Evolutionary conservation across 2,797 vertebrate genomes (phyloP).

Genomic region (Eulemur coronatus): DNA sequence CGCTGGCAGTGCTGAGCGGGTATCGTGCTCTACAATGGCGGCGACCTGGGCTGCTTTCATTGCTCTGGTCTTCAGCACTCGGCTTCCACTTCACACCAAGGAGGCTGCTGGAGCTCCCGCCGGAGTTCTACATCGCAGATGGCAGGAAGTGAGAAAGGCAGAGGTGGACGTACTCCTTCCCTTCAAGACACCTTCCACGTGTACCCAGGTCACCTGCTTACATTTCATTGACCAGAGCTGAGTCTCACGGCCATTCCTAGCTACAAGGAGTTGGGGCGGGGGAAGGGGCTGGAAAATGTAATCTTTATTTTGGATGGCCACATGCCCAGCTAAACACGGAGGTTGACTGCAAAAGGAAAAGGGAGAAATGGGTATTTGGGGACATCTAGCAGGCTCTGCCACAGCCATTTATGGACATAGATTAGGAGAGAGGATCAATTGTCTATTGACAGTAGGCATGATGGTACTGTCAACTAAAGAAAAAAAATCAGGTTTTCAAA

Average conservation of each 20-base stretch:
- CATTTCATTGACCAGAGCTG: background rate
- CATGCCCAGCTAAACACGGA: background rate
- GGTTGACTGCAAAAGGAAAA: background rate
- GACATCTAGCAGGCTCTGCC: background rate
- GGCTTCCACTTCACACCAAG: background rate
- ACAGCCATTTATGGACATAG: background rate
- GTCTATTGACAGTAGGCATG: background rate
- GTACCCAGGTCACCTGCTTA: background rate
- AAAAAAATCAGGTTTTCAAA: too few species aligned
- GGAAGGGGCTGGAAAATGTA: background rate
- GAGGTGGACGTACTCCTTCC: accelerated
- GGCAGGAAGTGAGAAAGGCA: background rate
- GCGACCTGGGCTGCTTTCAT: background rate
- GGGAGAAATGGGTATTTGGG: background rate
- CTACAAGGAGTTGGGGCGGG: background rate
- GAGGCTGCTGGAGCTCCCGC: too few species aligned
- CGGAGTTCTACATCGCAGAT: background rate
- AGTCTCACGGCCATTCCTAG: background rate
- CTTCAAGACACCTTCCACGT: background rate
- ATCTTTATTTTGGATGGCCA: background rate
- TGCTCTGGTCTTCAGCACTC: background rate
- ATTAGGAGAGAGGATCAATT: background rate
- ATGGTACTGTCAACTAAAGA: too few species aligned
- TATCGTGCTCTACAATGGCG: accelerated
- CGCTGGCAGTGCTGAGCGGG: too few species aligned